Evolutionary conservation across 2,113 vertebrate genomes (phyloP).

Genomic region (Oncorhynchus keta): DNA sequence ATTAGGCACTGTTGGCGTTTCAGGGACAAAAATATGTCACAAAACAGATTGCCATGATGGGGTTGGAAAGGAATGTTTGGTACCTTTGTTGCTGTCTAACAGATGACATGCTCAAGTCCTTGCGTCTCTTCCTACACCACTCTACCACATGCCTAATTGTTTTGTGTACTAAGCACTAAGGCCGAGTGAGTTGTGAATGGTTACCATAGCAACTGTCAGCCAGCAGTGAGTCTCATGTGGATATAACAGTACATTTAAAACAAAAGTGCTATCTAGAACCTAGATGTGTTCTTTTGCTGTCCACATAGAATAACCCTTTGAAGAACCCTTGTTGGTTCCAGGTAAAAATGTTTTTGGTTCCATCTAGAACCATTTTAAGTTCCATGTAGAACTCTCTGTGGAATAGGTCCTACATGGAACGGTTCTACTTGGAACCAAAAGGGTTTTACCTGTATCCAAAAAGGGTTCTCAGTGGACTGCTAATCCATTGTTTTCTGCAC

Average conservation of each 20-base stretch:
- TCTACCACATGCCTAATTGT: constrained; percentile 32
- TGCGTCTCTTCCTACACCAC: background rate
- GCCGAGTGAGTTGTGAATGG: constrained; percentile 28
- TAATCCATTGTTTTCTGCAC: no score
- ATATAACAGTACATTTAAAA: constrained; percentile 6
- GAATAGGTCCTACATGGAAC: no score
- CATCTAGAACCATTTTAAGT: no score
- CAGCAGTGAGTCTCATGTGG: constrained; percentile 45
- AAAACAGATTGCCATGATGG: constrained; percentile 26
- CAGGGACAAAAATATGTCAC: constrained; percentile 18
- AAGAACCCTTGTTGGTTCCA: no score
- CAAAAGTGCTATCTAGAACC: no score
- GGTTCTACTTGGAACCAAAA: no score
- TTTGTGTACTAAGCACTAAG: constrained; percentile 17
- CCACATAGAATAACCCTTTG: no score
- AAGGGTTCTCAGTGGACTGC: no score
- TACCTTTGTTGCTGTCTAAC: constrained; percentile 55
- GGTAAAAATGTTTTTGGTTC: no score
- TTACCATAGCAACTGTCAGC: constrained; percentile 58
- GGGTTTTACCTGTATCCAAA: no score
- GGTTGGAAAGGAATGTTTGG: background rate
- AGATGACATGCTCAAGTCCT: constrained; percentile 38
- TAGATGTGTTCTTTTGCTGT: no score
- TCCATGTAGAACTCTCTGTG: no score
- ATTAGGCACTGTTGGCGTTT: constrained; percentile 14